These are phyloP conservation scores for Nansenia antarctica DNA, from an alignment of 2,113 vertebrate species.

Conservation along the genomic window DNA sequence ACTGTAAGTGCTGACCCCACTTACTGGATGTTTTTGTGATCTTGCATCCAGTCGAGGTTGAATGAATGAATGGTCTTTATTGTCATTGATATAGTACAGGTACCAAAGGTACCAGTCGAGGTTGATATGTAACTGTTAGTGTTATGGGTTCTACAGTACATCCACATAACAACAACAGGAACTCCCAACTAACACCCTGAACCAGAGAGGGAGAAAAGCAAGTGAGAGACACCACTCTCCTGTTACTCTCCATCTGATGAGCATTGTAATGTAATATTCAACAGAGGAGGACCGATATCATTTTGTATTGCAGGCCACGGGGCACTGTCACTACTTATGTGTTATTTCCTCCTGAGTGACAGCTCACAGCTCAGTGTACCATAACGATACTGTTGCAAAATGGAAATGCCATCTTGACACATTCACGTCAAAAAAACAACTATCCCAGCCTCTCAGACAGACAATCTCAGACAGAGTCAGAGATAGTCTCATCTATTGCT, in stretches of 20 bases:
- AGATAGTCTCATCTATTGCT: not conserved
- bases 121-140: no score
- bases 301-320: constrained; percentile 59
- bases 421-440: constrained; percentile 56
- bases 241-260: constrained; percentile 41
- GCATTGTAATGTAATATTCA: constrained; percentile 51
- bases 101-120: no score
- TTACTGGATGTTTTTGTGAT: not conserved
- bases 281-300: constrained; percentile 36
- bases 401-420: constrained; percentile 59
- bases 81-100: no score
- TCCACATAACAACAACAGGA: not conserved
- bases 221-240: constrained; percentile 25
- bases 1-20: not conserved
- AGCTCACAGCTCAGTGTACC: constrained; percentile 46
- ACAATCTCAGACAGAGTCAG: constrained; percentile 16
- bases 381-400: constrained; percentile 56
- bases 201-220: constrained; percentile 9
- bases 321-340: constrained; percentile 48
- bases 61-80: no score
- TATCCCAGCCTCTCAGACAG: constrained; percentile 27
- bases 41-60: not conserved
- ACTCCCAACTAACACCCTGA: not conserved
- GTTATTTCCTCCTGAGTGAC: constrained; percentile 58
- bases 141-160: not conserved